Evolutionary conservation across 2,797 vertebrate genomes (phyloP).

Genomic region (Pipistrellus pygmaeus): DNA sequence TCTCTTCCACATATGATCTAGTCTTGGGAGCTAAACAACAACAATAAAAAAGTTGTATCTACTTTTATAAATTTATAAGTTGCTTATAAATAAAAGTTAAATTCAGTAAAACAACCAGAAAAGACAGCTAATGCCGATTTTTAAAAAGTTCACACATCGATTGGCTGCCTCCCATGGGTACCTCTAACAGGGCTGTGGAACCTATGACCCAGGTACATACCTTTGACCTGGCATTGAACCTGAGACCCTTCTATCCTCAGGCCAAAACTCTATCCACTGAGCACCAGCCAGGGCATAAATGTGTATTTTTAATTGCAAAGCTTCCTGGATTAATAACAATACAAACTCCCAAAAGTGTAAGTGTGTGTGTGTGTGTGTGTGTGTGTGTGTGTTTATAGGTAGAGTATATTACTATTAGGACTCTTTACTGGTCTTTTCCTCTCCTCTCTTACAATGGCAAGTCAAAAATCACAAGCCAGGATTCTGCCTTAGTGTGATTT

Average conservation of each 20-base stretch:
- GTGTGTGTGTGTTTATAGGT: not conserved
- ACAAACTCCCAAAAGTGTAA: not conserved
- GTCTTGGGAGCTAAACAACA: not conserved
- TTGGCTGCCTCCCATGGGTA: too few species aligned
- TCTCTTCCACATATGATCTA: not conserved
- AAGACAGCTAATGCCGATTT: conserved; percentile 11
- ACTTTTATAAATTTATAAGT: conserved; percentile 30
- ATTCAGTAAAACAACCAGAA: not conserved
- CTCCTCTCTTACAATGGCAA: not conserved
- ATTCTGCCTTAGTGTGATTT: not conserved
- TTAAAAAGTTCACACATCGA: too few species aligned
- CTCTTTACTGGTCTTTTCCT: not conserved
- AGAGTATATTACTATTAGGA: not conserved
- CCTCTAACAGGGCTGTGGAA: too few species aligned
- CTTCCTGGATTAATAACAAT: not conserved
- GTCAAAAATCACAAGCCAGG: not conserved
- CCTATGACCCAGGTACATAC: too few species aligned
- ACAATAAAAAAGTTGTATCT: not conserved
- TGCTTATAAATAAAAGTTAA: conserved; percentile 41
- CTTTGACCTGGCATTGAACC: too few species aligned
- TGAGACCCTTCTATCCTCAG: too few species aligned
- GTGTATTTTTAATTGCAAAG: not conserved
- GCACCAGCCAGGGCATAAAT: not conserved
- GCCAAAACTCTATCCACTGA: too few species aligned
- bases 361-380: too few species aligned